Percentiles rank a stretch among this genome's conserved stretches.
Conservation (phyloP, 2,888 invertebrate species). For the Hydroisotoma schaefferi region DNA sequence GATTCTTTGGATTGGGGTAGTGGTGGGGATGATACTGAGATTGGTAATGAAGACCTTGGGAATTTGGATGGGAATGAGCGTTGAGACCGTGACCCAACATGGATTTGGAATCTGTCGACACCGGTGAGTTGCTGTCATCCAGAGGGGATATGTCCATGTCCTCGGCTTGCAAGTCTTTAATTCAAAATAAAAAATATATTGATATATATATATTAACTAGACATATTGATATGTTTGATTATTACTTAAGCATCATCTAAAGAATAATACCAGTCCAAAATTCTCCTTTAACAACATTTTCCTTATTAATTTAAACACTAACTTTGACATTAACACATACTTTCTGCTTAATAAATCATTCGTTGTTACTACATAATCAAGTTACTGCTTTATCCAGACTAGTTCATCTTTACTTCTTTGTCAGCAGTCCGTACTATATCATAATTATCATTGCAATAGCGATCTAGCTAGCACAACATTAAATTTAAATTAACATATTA, state of each 20-base stretch:
- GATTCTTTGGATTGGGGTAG: slow-evolving; percentile 19
- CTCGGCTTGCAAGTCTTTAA: slow-evolving; percentile 60
- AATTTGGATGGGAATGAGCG: slow-evolving; percentile 32
- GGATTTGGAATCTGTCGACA: slow-evolving; percentile 34
- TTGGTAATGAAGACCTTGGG: slow-evolving; percentile 17
- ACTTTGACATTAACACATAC: neutral
- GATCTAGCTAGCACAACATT: too few species aligned
- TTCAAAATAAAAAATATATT: slow-evolving; percentile 9
- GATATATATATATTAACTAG: neutral
- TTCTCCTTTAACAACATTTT: neutral
- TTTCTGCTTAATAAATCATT: too few species aligned
- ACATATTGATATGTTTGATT: too few species aligned
- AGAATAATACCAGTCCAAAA: neutral
- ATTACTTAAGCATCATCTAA: neutral
- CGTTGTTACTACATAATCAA: too few species aligned
- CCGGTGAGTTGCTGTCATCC: slow-evolving; percentile 42
- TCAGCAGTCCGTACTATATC: too few species aligned
- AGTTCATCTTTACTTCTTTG: too few species aligned
- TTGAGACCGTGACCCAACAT: slow-evolving; percentile 21
- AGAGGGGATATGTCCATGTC: slow-evolving; percentile 90
- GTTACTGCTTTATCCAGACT: too few species aligned
- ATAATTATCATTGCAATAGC: too few species aligned
- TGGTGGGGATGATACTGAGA: slow-evolving; percentile 23
- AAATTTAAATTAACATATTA: too few species aligned
- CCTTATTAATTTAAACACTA: too few species aligned